phyloP scores from a whole-genome alignment of 2,113 vertebrate genomes.

The Oxyura jamaicensis region DNA sequence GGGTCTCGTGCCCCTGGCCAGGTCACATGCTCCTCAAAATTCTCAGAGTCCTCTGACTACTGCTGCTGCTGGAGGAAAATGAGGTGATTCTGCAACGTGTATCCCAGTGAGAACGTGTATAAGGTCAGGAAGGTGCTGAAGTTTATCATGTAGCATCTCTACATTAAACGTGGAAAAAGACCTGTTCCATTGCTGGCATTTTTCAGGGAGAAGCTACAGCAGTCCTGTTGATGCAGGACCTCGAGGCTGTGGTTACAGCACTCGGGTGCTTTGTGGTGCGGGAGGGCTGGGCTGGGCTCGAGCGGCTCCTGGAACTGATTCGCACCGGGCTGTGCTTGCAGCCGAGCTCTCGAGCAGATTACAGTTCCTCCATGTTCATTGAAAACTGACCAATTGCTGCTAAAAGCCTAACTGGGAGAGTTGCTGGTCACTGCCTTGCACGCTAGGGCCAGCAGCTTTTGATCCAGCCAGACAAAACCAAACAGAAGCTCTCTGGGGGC shows the following conservation, averaged over 20 bases:
- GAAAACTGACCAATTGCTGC: background rate
- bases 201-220: background rate
- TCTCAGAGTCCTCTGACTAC: background rate
- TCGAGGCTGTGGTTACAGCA: background rate
- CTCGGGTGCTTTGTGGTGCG: background rate
- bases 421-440: accelerated
- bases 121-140: background rate
- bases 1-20: background rate
- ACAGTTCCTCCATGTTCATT: background rate
- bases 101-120: background rate
- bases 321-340: background rate
- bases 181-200: background rate
- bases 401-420: background rate
- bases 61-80: background rate
- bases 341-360: accelerated
- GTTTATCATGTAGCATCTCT: conserved; percentile 6
- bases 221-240: background rate
- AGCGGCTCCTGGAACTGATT: background rate
- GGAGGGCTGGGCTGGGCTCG: background rate
- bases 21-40: background rate
- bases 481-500: background rate
- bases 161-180: conserved; percentile 42
- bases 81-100: background rate
- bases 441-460: background rate
- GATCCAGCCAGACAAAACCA: background rate